phyloP scores from a whole-genome alignment of 2,797 vertebrate species.

The Gorsachius magnificus region DNA sequence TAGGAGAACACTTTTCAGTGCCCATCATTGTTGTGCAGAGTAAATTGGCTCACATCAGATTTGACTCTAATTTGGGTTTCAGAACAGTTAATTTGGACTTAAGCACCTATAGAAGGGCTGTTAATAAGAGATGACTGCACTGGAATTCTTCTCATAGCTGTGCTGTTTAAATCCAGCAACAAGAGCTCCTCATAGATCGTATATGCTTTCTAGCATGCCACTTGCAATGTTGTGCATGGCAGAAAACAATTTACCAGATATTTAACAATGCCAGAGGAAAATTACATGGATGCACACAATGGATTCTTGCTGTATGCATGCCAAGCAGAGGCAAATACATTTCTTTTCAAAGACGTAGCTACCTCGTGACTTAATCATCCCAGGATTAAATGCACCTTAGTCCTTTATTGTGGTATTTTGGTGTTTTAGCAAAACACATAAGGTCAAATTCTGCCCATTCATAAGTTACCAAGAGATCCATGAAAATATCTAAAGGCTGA shows the following conservation, averaged over 20 bases:
- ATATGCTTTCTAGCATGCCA: not conserved
- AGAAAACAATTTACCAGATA: slow-evolving; percentile 18
- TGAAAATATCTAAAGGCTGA: not conserved
- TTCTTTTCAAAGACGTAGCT: not conserved
- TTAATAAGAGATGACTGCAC: slow-evolving; percentile 36
- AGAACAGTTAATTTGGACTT: slow-evolving; percentile 69
- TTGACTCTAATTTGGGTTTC: slow-evolving; percentile 71
- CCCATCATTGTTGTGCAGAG: slow-evolving; percentile 26
- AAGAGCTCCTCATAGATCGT: not conserved
- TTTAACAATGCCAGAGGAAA: slow-evolving; percentile 28
- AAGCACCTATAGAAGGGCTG: slow-evolving; percentile 58
- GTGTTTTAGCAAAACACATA: not conserved
- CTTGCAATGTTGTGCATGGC: not conserved
- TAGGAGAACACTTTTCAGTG: slow-evolving; percentile 57
- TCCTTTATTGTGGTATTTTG: not conserved
- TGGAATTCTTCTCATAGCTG: slow-evolving; percentile 2
- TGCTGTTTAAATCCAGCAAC: slow-evolving; percentile 17
- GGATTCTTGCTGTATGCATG: not conserved
- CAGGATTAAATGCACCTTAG: slow-evolving; percentile 9
- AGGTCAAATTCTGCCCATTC: slow-evolving; percentile 17
- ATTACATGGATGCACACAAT: not conserved
- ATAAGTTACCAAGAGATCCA: not conserved
- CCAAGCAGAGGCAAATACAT: not conserved
- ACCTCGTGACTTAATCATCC: not conserved
- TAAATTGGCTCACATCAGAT: slow-evolving; percentile 63